Conservation (phyloP, 2,113 vertebrate genomes). For the Seriola aureovittata region DNA sequence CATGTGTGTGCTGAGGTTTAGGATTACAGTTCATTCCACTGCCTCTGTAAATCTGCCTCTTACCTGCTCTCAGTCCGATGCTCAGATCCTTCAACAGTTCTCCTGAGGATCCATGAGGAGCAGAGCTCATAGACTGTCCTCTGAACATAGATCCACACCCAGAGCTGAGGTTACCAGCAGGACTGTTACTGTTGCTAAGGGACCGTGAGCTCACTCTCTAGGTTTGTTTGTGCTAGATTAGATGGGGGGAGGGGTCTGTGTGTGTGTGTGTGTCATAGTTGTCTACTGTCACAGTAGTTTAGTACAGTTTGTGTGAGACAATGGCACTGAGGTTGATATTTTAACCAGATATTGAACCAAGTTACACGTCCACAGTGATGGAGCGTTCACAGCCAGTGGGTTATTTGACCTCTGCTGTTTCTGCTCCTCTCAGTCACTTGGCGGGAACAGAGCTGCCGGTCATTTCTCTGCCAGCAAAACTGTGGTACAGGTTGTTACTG, state of each 20-base stretch:
- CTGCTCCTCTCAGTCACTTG: conserved; percentile 30
- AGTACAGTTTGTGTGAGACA: conserved; percentile 35
- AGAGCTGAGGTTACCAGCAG: conserved; percentile 21
- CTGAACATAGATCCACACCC: conserved; percentile 57
- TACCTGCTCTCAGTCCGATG: conserved; percentile 64
- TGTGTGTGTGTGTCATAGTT: conserved; percentile 12
- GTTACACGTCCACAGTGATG: no score
- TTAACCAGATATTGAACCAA: conserved; percentile 7
- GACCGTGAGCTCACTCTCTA: conserved; percentile 45
- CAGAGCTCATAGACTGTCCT: conserved; percentile 30
- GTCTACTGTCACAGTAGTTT: conserved; percentile 30
- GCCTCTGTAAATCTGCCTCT: conserved; percentile 47
- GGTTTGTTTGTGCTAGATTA: conserved; percentile 74
- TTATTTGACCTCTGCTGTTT: conserved; percentile 27
- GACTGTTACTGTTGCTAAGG: conserved; percentile 63
- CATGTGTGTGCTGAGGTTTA: conserved; percentile 55
- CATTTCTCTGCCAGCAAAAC: conserved; percentile 34
- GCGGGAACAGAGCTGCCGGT: conserved; percentile 33
- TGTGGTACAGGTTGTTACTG: conserved; percentile 56
- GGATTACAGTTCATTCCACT: conserved; percentile 49
- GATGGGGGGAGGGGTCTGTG: conserved; percentile 21
- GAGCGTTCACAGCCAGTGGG: neutral
- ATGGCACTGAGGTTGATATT: conserved; percentile 25
- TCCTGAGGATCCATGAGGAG: neutral
- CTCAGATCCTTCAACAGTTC: conserved; percentile 9